phyloP scores from a whole-genome alignment of 1,140 invertebrate species.

The Eciton burchellii region DNA sequence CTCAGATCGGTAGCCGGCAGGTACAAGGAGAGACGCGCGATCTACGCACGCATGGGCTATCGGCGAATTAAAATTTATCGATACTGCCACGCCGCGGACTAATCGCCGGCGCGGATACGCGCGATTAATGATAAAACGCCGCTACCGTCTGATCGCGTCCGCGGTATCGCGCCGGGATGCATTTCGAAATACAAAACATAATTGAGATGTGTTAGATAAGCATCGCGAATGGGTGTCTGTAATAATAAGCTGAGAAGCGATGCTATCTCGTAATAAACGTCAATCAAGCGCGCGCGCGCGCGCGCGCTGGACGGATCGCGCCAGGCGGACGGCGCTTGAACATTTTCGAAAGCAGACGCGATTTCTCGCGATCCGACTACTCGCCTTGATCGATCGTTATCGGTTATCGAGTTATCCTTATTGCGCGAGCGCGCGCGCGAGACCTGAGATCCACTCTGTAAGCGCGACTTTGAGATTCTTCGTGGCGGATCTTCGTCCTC shows the following conservation, averaged over 20 bases:
- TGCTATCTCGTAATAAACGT: slow-evolving; percentile 51
- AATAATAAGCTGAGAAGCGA: slow-evolving; percentile 55
- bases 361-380: slow-evolving; percentile 8
- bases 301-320: slow-evolving; percentile 8
- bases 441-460: neutral
- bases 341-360: slow-evolving; percentile 1
- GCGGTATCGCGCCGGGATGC: slow-evolving; percentile 18
- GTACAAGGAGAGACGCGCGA: slow-evolving; percentile 17
- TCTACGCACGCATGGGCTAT: slow-evolving; percentile 39
- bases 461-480: slow-evolving; percentile 18
- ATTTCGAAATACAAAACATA: slow-evolving; percentile 50
- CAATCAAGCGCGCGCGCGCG: too few species aligned
- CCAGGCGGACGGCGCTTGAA: neutral
- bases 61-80: slow-evolving; percentile 73
- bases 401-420: neutral
- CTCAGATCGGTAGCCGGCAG: slow-evolving; percentile 58
- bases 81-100: slow-evolving; percentile 48
- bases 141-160: slow-evolving; percentile 35
- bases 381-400: too few species aligned
- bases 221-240: slow-evolving; percentile 44
- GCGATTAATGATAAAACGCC: slow-evolving; percentile 32
- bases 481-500: neutral
- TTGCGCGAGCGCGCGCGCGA: neutral
- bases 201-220: slow-evolving; percentile 59
- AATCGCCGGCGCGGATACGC: slow-evolving; percentile 23